Percentiles rank a stretch among this genome's conserved stretches.
Conservation (phyloP, 53 echinoderm and acorn worm genomes). For the Temnopleurus reevesii region DNA sequence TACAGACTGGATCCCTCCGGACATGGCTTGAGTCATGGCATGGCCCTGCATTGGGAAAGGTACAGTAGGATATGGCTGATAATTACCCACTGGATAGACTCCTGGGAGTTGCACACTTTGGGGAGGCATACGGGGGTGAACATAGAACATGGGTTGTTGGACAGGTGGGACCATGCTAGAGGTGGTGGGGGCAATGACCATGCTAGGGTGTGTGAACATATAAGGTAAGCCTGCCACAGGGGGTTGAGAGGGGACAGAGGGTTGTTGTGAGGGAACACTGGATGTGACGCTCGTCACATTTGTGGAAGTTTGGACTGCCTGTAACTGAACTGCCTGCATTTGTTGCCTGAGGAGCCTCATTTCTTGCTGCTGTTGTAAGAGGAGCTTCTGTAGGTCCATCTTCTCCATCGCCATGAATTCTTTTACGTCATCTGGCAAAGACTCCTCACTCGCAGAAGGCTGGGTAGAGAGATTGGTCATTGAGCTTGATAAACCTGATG, state of each 20-base stretch:
- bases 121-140: constrained; percentile 71
- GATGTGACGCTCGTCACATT: constrained; percentile 1
- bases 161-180: constrained; percentile 61
- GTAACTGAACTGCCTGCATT: constrained; percentile 71
- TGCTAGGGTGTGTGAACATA: constrained; percentile 73
- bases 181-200: constrained; percentile 71
- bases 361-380: constrained; percentile 83
- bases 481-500: constrained; percentile 42
- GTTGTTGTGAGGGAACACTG: constrained; percentile 23
- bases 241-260: neutral
- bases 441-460: constrained; percentile 60
- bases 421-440: constrained; percentile 69
- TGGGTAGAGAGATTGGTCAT: constrained; percentile 53
- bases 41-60: constrained; percentile 85
- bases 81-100: constrained; percentile 61
- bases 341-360: constrained; percentile 75
- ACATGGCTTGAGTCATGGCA: constrained; percentile 40
- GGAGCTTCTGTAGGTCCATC: constrained; percentile 75
- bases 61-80: constrained; percentile 70
- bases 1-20: constrained; percentile 32
- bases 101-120: constrained; percentile 70
- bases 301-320: constrained; percentile 61
- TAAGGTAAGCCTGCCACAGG: constrained; percentile 63
- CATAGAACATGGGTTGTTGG: constrained; percentile 87
- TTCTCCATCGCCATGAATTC: constrained; percentile 66